Evolutionary conservation across 2,888 invertebrate species (phyloP).

Genomic region (Eudemis profundana): DNA sequence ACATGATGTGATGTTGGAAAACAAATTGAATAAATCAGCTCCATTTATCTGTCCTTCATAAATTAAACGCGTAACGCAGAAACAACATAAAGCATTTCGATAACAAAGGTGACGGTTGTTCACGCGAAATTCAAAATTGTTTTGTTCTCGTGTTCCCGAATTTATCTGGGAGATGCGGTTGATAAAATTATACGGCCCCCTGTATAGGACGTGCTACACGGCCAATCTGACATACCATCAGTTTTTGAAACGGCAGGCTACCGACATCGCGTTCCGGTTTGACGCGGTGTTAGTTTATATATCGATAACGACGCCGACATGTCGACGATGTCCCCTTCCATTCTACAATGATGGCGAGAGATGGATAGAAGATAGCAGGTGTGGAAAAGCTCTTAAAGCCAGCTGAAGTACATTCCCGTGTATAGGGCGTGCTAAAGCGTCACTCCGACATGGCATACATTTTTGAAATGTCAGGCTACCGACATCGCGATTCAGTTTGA

Average conservation of each 20-base stretch:
- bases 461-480: too few relatives aligned
- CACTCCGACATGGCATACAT: too few relatives aligned
- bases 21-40: slow-evolving; percentile 37
- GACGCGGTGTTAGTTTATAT: too few relatives aligned
- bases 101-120: slow-evolving; percentile 41
- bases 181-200: slow-evolving; percentile 23
- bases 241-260: not conserved
- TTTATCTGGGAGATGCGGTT: slow-evolving; percentile 32
- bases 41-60: slow-evolving; percentile 41
- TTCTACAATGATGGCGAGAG: too few relatives aligned
- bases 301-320: too few relatives aligned
- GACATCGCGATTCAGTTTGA: too few relatives aligned
- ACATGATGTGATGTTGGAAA: not conserved
- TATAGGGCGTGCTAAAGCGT: too few relatives aligned
- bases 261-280: not conserved
- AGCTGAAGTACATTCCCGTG: too few relatives aligned
- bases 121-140: slow-evolving; percentile 32
- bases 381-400: too few relatives aligned
- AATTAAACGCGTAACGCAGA: slow-evolving; percentile 34
- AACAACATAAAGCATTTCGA: slow-evolving; percentile 39
- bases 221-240: not conserved
- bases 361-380: too few relatives aligned
- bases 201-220: not conserved
- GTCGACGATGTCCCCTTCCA: too few relatives aligned
- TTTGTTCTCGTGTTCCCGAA: slow-evolving; percentile 31